These are phyloP conservation scores for Helicolenus hilgendorfi DNA, from an alignment of 2,797 vertebrate species.

Conservation along the genomic window DNA sequence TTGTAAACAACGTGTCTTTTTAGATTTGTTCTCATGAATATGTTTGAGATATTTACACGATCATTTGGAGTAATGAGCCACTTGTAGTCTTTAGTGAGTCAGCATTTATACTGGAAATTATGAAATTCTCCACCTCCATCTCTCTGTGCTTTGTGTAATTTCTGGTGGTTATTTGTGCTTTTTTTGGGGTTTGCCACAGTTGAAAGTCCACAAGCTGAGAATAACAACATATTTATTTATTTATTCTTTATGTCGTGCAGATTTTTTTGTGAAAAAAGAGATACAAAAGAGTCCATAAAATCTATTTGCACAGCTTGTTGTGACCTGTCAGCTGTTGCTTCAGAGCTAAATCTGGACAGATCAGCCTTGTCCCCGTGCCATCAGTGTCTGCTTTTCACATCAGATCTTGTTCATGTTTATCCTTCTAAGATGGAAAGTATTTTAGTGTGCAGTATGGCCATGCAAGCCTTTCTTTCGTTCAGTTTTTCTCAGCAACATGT, in stretches of 20 bases:
- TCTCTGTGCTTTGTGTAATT: slow-evolving; percentile 21
- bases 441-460: neutral
- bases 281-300: neutral
- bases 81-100: slow-evolving; percentile 19
- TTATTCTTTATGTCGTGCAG: neutral
- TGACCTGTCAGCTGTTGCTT: slow-evolving; percentile 1
- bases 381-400: neutral
- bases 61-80: slow-evolving; percentile 53
- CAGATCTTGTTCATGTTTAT: neutral
- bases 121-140: neutral
- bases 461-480: no score
- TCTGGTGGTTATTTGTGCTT: slow-evolving; percentile 9
- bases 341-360: slow-evolving; percentile 18
- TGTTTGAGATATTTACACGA: slow-evolving; percentile 71
- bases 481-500: neutral
- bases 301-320: slow-evolving; percentile 10
- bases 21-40: slow-evolving; percentile 29
- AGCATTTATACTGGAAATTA: slow-evolving; percentile 38
- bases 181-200: neutral
- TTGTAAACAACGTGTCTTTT: slow-evolving; percentile 49
- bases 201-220: slow-evolving; percentile 8
- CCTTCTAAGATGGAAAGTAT: neutral
- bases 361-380: slow-evolving; percentile 18
- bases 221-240: slow-evolving; percentile 12
- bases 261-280: neutral